Evolutionary conservation across 2,797 vertebrate genomes (phyloP), one percentile per base, ranked within the genome.

Genomic region (Cephalopachus bancanus): DNA sequence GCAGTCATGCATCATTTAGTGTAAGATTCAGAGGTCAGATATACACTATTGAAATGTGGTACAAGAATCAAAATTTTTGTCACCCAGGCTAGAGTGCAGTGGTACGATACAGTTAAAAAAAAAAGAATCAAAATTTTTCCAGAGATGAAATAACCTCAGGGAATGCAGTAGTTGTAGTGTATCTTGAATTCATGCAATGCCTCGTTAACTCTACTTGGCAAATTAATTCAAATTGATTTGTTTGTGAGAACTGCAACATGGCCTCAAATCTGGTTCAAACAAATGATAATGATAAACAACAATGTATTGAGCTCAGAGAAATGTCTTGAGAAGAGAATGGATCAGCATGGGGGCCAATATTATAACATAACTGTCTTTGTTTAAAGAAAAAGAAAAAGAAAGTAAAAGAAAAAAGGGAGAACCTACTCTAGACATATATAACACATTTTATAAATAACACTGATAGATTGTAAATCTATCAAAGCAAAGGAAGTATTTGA

Each of bases 171-270:
- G 22, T 37, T 84, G 49, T 92, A 71, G 65, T 94, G n/a, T 83
- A 79, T 91, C 74, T 89, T 51, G 44, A 96, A 96, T 97, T 96
- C 69, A 75, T 95, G 86, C 60, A 93, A 91, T 96, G 90, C 89
- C 85, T 98, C 24, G 1, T 98, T 97, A 97, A 96, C 79, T 95
- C 80, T 84, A 80, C 75, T 89, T 96, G 92, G 90, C 75, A 97
- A 97, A 96, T 98, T 97, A 97, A 96, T 97, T 97, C 93, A 97
- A 91, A 97, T 94, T 88, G 94, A 97, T 96, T 95, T 96, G 90
- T 96, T 97, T 97, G 92, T 94, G 83, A 96, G 88, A 97, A 95
- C 30, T 84, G 79, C 79, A 69, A 60, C 17, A 19, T 80, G 64
- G 37, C 60, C 53, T 84, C 85, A 97, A 84, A 96, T 91, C 72